phyloP scores from a whole-genome alignment of 2,113 vertebrate genomes.

The Larimichthys polyactis region DNA sequence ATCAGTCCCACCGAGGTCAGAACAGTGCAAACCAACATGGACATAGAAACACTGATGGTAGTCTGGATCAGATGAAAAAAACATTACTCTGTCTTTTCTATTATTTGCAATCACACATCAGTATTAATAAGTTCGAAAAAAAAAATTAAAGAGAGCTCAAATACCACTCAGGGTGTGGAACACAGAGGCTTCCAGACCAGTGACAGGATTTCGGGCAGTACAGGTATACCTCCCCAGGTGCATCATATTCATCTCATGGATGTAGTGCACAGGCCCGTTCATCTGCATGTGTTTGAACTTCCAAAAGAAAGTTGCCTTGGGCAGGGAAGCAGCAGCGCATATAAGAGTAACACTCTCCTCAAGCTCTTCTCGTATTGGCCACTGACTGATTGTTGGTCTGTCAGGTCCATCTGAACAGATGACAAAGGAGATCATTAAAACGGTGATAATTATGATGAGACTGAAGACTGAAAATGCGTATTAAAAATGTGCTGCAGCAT shows the following conservation, averaged over 20 bases:
- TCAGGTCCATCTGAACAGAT: slow-evolving; percentile 56
- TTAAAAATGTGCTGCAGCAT: not conserved
- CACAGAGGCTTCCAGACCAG: slow-evolving; percentile 19
- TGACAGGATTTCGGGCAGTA: slow-evolving; percentile 35
- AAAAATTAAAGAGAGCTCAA: slow-evolving; percentile 19
- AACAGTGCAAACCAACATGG: slow-evolving; percentile 51
- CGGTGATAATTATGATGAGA: too few relatives aligned
- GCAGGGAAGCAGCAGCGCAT: slow-evolving; percentile 50
- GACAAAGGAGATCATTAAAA: not conserved
- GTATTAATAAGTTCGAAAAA: not conserved
- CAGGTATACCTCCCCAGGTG: slow-evolving; percentile 56
- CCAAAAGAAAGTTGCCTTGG: slow-evolving; percentile 47
- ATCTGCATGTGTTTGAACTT: slow-evolving; percentile 22
- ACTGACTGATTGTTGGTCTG: slow-evolving; percentile 31
- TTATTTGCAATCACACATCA: not conserved
- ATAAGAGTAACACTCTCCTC: slow-evolving; percentile 43
- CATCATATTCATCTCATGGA: slow-evolving; percentile 16
- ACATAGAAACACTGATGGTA: slow-evolving; percentile 34
- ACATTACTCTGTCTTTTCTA: slow-evolving; percentile 35
- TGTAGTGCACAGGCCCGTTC: not conserved
- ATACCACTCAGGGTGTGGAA: slow-evolving; percentile 50
- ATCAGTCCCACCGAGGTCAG: slow-evolving; percentile 28
- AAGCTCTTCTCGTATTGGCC: slow-evolving; percentile 19
- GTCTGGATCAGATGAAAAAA: slow-evolving; percentile 56
- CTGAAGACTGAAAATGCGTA: not conserved